A percentile compares a stretch with the other conserved stretches of the same genome.
phyloP scores from a whole-genome alignment of 2,888 invertebrate genomes.

The Drosophila nr. fundita region DNA sequence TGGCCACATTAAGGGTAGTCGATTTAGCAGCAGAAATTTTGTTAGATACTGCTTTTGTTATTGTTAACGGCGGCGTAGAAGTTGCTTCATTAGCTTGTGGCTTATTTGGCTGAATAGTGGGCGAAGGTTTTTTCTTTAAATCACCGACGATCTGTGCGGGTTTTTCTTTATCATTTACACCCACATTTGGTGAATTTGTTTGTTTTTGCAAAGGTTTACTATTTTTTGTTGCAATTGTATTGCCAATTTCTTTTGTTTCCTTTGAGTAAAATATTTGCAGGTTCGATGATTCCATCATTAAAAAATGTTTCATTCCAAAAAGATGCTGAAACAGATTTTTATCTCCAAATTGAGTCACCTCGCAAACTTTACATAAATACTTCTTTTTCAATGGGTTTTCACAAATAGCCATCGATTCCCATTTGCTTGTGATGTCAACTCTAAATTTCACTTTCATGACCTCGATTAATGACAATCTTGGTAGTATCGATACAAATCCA shows the following conservation, averaged over 20 bases:
- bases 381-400: constrained; percentile 26
- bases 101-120: neutral
- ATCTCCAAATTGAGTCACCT: constrained; percentile 64
- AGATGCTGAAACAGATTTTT: constrained; percentile 77
- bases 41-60: neutral
- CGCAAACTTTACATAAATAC: constrained; percentile 73
- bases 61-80: neutral
- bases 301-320: constrained; percentile 76
- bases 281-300: constrained; percentile 55
- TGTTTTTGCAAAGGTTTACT: neutral
- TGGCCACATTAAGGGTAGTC: neutral
- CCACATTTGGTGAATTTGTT: neutral
- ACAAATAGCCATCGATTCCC: constrained; percentile 56
- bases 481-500: constrained; percentile 40
- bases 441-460: constrained; percentile 67
- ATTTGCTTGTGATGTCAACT: constrained; percentile 31
- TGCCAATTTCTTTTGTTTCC: neutral
- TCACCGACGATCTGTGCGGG: neutral
- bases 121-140: neutral
- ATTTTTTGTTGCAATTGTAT: constrained; percentile 7
- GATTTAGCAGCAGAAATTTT: neutral
- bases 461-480: constrained; percentile 62
- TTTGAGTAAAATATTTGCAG: constrained; percentile 62
- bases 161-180: neutral
- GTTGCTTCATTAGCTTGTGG: neutral